These are phyloP conservation scores for Rhopalosiphum maidis DNA, from an alignment of 1,140 invertebrate species.

Conservation along the genomic window DNA sequence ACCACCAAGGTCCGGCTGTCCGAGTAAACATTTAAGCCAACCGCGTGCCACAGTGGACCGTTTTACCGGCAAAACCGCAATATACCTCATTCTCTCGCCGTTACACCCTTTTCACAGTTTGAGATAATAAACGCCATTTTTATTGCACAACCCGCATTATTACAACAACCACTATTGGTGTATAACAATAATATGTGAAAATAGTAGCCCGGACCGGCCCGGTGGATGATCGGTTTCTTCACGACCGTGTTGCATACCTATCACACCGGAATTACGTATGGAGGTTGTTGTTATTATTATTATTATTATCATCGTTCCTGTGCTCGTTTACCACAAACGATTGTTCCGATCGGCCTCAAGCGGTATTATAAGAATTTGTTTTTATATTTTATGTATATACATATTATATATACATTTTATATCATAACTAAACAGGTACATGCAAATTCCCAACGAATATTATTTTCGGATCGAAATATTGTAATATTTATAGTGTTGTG, in stretches of 20 bases:
- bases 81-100: background rate
- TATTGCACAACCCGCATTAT: background rate
- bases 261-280: background rate
- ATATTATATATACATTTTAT: too few species aligned
- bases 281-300: background rate
- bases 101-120: background rate
- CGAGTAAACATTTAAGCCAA: background rate
- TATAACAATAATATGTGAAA: background rate
- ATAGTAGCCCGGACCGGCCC: background rate
- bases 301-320: background rate
- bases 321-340: background rate
- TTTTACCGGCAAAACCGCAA: background rate
- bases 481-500: background rate
- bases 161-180: background rate
- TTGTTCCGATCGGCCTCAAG: too few species aligned
- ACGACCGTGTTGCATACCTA: background rate
- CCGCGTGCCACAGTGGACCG: background rate
- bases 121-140: background rate
- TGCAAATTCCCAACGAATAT: background rate
- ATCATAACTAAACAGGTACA: background rate
- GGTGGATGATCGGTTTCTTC: background rate
- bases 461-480: background rate
- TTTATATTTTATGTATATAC: background rate
- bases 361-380: background rate
- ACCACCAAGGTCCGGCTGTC: background rate